phyloP scores from a whole-genome alignment of 2,888 invertebrate genomes.

The Hedychridium roseum region DNA sequence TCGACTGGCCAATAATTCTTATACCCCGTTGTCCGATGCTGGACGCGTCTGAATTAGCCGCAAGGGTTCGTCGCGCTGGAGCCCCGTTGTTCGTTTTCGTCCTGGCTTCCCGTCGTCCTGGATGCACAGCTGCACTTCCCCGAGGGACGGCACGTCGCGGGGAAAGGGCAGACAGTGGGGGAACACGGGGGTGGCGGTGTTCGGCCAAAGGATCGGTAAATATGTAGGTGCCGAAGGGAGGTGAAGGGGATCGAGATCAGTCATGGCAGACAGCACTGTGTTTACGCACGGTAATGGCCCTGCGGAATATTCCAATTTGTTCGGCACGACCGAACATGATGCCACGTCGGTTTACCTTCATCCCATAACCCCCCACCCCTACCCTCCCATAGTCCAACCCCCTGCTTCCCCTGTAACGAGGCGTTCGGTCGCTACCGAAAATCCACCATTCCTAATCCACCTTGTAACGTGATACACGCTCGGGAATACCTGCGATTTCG shows the following conservation, averaged over 20 bases:
- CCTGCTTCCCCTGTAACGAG: too few species aligned
- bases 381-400: too few species aligned
- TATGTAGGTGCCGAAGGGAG: conserved; percentile 18
- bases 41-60: conserved; percentile 48
- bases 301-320: conserved; percentile 15
- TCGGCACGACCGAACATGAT: conserved; percentile 10
- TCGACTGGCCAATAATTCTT: conserved; percentile 8
- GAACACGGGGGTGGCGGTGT: background rate
- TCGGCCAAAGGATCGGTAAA: conserved; percentile 1
- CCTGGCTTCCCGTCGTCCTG: too few species aligned
- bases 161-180: background rate
- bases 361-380: background rate
- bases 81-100: too few species aligned
- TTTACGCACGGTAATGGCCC: conserved; percentile 12
- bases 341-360: conserved; percentile 5
- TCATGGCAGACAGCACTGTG: conserved; percentile 8
- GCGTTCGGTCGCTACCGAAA: too few species aligned
- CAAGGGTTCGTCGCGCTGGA: too few species aligned
- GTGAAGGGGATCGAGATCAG: conserved; percentile 4
- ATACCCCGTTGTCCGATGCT: conserved; percentile 35
- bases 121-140: too few species aligned
- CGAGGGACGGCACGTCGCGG: background rate
- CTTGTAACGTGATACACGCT: too few species aligned
- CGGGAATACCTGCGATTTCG: too few species aligned
- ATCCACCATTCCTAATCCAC: too few species aligned